Conservation (phyloP, 1,140 invertebrate species). For the Meloidogyne exigua region DNA sequence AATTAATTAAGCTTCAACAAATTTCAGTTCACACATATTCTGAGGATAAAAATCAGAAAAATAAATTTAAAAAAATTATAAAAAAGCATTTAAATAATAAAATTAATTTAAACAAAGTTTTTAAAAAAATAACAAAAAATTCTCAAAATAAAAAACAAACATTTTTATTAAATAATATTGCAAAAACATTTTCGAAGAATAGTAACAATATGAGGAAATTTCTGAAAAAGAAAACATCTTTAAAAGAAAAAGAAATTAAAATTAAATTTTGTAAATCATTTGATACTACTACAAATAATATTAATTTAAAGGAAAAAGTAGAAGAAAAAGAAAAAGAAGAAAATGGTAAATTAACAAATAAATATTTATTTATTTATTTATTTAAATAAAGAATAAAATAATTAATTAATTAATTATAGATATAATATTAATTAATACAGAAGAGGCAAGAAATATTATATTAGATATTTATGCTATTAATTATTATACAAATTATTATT, state of each 20-base stretch:
- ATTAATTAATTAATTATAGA: too few species aligned
- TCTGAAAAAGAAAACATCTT: background rate
- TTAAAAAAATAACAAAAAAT: too few species aligned
- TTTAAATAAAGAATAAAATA: too few species aligned
- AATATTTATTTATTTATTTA: too few species aligned
- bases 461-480: conserved; percentile 2
- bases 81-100: background rate
- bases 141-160: too few species aligned
- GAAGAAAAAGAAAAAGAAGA: background rate
- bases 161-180: too few species aligned
- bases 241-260: background rate
- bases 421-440: background rate
- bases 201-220: background rate
- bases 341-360: too few species aligned
- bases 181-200: background rate
- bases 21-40: background rate
- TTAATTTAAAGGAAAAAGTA: background rate
- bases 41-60: background rate
- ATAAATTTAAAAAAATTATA: background rate
- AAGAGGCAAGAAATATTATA: background rate
- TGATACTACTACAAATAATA: background rate
- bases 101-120: background rate
- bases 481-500: conserved; percentile 1
- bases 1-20: too few species aligned
- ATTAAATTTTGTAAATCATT: background rate